phyloP scores from a whole-genome alignment of 2,113 vertebrate genomes.

The Charadrius vociferus region DNA sequence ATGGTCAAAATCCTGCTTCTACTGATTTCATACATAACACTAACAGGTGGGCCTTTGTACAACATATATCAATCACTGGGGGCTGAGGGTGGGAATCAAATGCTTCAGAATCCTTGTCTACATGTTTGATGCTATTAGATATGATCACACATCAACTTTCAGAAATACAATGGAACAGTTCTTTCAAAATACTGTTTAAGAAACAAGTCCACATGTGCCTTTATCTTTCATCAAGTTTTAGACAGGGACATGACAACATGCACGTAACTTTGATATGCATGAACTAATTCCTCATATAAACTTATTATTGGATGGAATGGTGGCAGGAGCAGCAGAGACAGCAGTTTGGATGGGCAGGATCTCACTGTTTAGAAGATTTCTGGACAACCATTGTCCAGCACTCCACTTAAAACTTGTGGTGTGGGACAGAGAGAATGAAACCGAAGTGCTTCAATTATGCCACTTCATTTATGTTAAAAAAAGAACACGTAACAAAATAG shows the following conservation, averaged over 20 bases:
- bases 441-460: neutral
- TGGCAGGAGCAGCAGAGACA: neutral
- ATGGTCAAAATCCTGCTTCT: neutral
- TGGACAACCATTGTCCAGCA: neutral
- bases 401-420: neutral
- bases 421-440: neutral
- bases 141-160: neutral
- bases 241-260: neutral
- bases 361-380: neutral
- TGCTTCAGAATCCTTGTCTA: neutral
- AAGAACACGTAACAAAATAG: neutral
- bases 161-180: neutral
- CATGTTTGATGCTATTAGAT: neutral
- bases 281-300: neutral
- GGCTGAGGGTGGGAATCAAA: neutral
- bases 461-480: neutral
- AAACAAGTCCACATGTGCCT: neutral
- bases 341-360: rapidly evolving
- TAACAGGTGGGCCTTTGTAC: neutral
- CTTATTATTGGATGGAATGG: neutral
- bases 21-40: neutral
- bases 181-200: neutral
- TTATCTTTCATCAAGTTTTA: neutral
- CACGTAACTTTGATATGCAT: neutral
- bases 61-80: neutral